phyloP scores from a whole-genome alignment of 2,888 invertebrate species.

The Neocrepidodera transversa region DNA sequence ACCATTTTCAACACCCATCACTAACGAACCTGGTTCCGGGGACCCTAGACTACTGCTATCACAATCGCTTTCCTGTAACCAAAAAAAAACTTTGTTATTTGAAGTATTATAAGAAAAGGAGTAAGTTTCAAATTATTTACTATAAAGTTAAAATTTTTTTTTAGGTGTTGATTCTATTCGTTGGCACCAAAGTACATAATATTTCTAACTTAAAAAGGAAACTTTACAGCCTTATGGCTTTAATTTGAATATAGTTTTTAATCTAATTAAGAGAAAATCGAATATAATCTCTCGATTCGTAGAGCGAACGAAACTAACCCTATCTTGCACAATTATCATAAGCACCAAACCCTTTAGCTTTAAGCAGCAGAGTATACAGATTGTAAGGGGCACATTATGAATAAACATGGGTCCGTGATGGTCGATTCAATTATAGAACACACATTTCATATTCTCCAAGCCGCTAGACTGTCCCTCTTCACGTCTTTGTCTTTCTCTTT shows the following conservation, averaged over 20 bases:
- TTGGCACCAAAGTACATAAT: too few relatives aligned
- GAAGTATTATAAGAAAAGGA: too few relatives aligned
- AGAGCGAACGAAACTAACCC: conserved; percentile 6
- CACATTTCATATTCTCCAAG: conserved; percentile 55
- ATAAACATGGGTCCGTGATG: conserved; percentile 60
- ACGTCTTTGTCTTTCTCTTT: conserved; percentile 42
- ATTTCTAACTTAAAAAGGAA: too few relatives aligned
- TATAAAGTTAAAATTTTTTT: too few relatives aligned
- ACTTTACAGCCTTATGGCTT: too few relatives aligned
- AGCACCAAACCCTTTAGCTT: conserved; percentile 28
- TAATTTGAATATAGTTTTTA: conserved; percentile 27
- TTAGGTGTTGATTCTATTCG: too few relatives aligned
- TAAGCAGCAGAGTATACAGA: conserved; percentile 29
- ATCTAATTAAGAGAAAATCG: conserved; percentile 20
- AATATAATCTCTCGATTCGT: conserved; percentile 14
- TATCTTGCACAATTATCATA: conserved; percentile 33
- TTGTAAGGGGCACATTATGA: conserved; percentile 42
- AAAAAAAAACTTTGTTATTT: conserved; percentile 17
- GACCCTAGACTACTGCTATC: conserved; percentile 72
- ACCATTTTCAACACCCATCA: conserved; percentile 60
- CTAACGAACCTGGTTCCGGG: conserved; percentile 63
- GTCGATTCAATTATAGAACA: conserved; percentile 60
- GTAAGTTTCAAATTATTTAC: too few relatives aligned
- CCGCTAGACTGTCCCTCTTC: conserved; percentile 38
- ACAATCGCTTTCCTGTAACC: conserved; percentile 70